Percentiles rank a stretch among this genome's conserved stretches.
phyloP scores from a whole-genome alignment of 2,797 vertebrate genomes.

The Melanotaenia pygmaea region DNA sequence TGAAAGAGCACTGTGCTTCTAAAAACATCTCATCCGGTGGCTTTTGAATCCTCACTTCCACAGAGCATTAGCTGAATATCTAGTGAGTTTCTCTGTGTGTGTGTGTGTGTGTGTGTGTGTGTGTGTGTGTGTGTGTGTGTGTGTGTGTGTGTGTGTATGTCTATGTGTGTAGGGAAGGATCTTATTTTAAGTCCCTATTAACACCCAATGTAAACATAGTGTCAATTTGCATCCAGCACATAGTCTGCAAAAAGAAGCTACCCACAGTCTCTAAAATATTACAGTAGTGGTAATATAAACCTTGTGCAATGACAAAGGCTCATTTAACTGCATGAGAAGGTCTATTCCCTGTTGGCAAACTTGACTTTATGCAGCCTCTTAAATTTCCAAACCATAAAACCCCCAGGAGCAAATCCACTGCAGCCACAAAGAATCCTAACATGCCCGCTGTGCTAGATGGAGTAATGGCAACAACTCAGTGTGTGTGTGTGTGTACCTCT shows the following conservation, averaged over 20 bases:
- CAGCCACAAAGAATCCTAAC: constrained; percentile 47
- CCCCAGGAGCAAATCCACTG: constrained; percentile 50
- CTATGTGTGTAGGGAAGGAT: constrained; percentile 43
- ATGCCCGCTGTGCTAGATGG: constrained; percentile 39
- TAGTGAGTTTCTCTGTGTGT: constrained; percentile 23
- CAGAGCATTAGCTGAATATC: constrained; percentile 71
- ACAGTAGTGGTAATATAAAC: constrained; percentile 32
- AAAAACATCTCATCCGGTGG: constrained; percentile 80
- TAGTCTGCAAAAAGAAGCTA: constrained; percentile 45
- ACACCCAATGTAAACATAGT: constrained; percentile 66
- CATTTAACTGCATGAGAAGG: constrained; percentile 57
- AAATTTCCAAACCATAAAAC: constrained; percentile 59
- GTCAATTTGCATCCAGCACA: constrained; percentile 65
- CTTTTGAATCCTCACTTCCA: constrained; percentile 75
- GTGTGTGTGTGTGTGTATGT: constrained; percentile 5
- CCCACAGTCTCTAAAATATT: constrained; percentile 42
- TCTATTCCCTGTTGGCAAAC: constrained; percentile 54
- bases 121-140: constrained; percentile 12
- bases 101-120: constrained; percentile 1
- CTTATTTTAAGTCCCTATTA: constrained; percentile 75
- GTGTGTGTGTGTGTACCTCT: constrained; percentile 18
- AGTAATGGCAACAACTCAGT: constrained; percentile 15
- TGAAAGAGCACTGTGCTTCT: constrained; percentile 80
- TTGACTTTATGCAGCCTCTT: constrained; percentile 58
- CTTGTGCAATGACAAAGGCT: constrained; percentile 39